phyloP scores from a whole-genome alignment of 1,140 invertebrate genomes.

The Gonioctena quinquepunctata region DNA sequence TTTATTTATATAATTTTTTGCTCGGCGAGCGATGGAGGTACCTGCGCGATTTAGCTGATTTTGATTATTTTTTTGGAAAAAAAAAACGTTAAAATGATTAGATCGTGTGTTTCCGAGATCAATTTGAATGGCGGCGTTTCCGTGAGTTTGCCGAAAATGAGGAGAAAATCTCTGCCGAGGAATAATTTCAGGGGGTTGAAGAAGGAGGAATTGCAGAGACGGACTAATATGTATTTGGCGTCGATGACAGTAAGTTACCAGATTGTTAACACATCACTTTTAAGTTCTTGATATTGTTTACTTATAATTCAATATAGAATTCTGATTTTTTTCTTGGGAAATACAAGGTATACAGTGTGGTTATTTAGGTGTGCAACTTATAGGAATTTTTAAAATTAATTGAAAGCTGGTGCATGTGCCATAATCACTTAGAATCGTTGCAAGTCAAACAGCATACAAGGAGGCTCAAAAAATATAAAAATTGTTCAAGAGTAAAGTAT shows the following conservation, averaged over 20 bases:
- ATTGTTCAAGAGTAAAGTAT: too few species aligned
- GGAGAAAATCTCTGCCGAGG: conserved; percentile 49
- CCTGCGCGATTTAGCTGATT: not conserved
- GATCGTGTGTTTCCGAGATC: conserved; percentile 33
- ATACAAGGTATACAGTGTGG: too few species aligned
- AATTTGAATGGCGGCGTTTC: conserved; percentile 32
- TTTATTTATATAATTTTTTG: not conserved
- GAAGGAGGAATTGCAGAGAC: conserved; percentile 72
- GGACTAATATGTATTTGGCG: conserved; percentile 69
- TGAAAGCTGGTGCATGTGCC: too few species aligned
- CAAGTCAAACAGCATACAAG: too few species aligned
- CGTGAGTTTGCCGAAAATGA: conserved; percentile 11
- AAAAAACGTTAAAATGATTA: conserved; percentile 25
- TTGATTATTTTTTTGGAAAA: not conserved
- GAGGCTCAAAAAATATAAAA: too few species aligned
- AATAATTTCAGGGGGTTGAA: conserved; percentile 75
- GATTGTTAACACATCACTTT: not conserved
- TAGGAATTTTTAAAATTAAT: too few species aligned
- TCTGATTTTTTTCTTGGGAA: not conserved
- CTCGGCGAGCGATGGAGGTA: not conserved
- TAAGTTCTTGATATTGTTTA: too few species aligned
- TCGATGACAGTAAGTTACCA: conserved; percentile 73
- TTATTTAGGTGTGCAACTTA: too few species aligned
- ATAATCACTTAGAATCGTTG: too few species aligned
- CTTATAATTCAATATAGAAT: not conserved